Conservation (phyloP, 2,113 vertebrate species). For the Lota lota region DNA sequence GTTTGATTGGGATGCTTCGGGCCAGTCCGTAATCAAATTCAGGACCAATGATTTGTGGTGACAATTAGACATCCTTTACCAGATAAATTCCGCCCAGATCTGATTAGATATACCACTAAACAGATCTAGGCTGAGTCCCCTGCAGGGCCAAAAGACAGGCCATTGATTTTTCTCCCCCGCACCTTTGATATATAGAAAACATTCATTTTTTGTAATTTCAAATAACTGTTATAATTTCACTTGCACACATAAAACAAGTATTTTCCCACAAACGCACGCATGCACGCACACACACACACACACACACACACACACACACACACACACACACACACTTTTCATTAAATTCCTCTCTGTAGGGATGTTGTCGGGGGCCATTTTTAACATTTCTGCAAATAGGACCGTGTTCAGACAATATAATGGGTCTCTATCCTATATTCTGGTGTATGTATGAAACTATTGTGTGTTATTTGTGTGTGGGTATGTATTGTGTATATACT, state of each 20-base stretch:
- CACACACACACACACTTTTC: background rate
- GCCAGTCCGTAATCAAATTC: background rate
- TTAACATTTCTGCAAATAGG: too few species aligned
- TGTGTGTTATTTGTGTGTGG: background rate
- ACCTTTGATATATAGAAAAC: too few species aligned
- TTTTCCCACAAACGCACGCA: background rate
- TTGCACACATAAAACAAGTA: too few species aligned
- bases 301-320: background rate
- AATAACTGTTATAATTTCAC: too few species aligned
- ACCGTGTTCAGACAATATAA: background rate
- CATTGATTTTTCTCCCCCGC: background rate
- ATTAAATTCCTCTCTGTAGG: too few species aligned
- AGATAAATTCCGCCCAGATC: too few species aligned
- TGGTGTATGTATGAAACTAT: background rate
- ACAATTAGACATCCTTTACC: background rate
- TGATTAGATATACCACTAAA: background rate
- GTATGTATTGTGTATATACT: background rate
- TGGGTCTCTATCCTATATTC: background rate
- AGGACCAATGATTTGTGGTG: background rate
- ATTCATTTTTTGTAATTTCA: background rate
- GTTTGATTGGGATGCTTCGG: background rate
- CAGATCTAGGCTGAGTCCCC: background rate
- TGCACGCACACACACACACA: constrained; percentile 1
- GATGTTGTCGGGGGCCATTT: too few species aligned
- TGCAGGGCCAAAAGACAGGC: background rate